Evolutionary conservation across 1,140 invertebrate species (phyloP).

Genomic region (Caenorhabditis tropicalis): DNA sequence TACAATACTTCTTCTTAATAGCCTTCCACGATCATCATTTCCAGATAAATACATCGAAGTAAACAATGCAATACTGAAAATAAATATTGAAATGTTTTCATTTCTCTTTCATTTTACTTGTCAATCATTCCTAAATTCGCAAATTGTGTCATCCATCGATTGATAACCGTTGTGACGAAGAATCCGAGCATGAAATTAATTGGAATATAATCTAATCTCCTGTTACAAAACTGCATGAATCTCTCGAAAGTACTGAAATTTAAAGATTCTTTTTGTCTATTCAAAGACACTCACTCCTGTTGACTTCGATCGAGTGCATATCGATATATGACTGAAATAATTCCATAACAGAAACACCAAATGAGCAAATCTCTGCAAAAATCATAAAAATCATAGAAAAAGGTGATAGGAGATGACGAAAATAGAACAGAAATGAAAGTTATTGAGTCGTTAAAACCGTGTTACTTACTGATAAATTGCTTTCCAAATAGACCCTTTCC

Average conservation of each 20-base stretch:
- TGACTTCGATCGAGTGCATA: constrained; percentile 31
- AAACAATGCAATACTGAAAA: constrained; percentile 77
- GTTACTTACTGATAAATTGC: constrained; percentile 42
- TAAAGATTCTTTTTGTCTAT: not conserved
- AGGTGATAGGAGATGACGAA: constrained; percentile 32
- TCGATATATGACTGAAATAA: constrained; percentile 52
- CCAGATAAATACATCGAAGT: constrained; percentile 77
- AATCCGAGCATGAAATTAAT: constrained; percentile 73
- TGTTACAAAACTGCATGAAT: constrained; percentile 72
- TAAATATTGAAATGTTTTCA: not conserved
- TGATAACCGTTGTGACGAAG: constrained; percentile 73
- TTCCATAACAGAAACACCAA: constrained; percentile 45
- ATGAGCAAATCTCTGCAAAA: constrained; percentile 49
- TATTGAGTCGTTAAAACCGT: not conserved
- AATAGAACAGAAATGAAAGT: constrained; percentile 2
- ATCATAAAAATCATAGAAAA: not conserved
- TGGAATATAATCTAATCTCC: constrained; percentile 72
- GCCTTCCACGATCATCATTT: constrained; percentile 82
- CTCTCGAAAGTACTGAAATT: constrained; percentile 72
- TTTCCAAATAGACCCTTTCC: constrained; percentile 52
- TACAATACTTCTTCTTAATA: constrained; percentile 86
- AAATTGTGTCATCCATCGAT: constrained; percentile 73
- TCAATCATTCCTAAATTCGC: constrained; percentile 66
- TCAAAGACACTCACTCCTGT: constrained; percentile 36
- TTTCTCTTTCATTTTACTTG: constrained; percentile 42